Evolutionary conservation across 2,888 invertebrate species (phyloP).

Genomic region (Scaptomyza tumidula): DNA sequence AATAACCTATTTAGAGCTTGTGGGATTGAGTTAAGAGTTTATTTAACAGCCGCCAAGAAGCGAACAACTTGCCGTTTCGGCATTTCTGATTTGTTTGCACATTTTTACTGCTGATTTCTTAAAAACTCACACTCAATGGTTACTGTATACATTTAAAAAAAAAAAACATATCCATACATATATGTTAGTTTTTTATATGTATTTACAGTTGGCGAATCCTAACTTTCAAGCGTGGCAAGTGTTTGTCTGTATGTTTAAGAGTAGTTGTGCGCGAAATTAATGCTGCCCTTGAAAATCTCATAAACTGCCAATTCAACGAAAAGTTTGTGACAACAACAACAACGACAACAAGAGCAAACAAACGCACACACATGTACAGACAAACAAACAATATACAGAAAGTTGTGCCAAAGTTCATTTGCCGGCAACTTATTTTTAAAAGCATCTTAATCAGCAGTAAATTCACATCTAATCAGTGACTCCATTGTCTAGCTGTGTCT

Average conservation of each 20-base stretch:
- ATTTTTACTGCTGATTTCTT: slow-evolving; percentile 51
- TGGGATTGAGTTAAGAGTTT: slow-evolving; percentile 2
- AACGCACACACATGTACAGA: slow-evolving; percentile 8
- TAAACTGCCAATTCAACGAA: slow-evolving; percentile 76
- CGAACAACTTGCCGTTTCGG: slow-evolving; percentile 34
- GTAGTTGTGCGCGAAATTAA: slow-evolving; percentile 60
- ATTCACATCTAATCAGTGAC: slow-evolving; percentile 80
- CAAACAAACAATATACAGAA: slow-evolving; percentile 30
- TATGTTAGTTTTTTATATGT: slow-evolving; percentile 3
- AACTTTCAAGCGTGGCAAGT: slow-evolving; percentile 49
- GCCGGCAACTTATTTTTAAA: slow-evolving; percentile 64
- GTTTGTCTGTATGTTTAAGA: neutral
- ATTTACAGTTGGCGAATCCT: slow-evolving; percentile 36
- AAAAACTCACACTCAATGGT: slow-evolving; percentile 22
- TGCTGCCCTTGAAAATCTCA: slow-evolving; percentile 75
- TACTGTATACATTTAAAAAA: slow-evolving; percentile 7
- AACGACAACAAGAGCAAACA: slow-evolving; percentile 3
- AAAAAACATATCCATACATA: slow-evolving; percentile 8
- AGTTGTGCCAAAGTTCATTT: slow-evolving; percentile 65
- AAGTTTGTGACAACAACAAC: slow-evolving; percentile 45
- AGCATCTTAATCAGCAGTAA: slow-evolving; percentile 81
- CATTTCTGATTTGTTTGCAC: slow-evolving; percentile 64
- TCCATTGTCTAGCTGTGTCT: slow-evolving; percentile 64
- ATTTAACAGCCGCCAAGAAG: too few species aligned
- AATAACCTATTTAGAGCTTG: too few species aligned